Evolutionary conservation across 2,113 vertebrate species (phyloP), one percentile per base, ranked within the genome.

Genomic region (Micronycteris hirsuta): DNA sequence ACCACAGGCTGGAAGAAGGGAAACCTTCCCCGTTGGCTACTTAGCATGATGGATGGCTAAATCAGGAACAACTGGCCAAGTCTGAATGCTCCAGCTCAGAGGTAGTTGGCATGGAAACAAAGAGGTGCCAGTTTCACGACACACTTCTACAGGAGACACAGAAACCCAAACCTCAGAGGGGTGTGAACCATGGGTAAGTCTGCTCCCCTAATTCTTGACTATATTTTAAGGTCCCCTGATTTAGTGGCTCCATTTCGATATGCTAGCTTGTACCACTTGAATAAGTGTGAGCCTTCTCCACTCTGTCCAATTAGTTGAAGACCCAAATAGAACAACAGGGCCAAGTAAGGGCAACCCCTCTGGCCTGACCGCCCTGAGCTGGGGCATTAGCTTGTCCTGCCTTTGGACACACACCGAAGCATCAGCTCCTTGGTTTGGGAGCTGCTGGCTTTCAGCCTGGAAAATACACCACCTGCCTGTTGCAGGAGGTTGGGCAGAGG

Each of bases 261-360:
- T 31, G 10, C 19, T 2, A 4, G 26, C 9, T 61, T 16, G 1
- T 38, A 1, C 28, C n/a, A 24, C 5, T 36, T 54, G 19, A 19
- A 56, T 28, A 31, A 9, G 33, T 5, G 19, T 63, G 49, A 31
- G 65, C 5, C 3, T 86, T 43, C 0, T 33, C 19, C 11, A 8
- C 41, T 73, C 54, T 26, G 2, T 67, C 16, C 11, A 81, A 8
- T 20, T 31, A 73, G 20, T 1, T 36, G 28, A 88, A 74, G 67
- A 41, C n/a, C 28, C 1, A 9, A 80, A 16, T 5, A 45, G 61
- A 71, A 33, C 36, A 43, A 52, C 81, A 86, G 26, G 5, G 2
- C 3, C 7, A 1, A 52, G 19, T 56, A 83, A 22, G 28, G 28
- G n/a, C 15, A 36, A 7, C 36, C 49, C 54, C 7, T 85, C 20